phyloP scores from a whole-genome alignment of 2,888 invertebrate genomes.

The Tupiocoris notatus region DNA sequence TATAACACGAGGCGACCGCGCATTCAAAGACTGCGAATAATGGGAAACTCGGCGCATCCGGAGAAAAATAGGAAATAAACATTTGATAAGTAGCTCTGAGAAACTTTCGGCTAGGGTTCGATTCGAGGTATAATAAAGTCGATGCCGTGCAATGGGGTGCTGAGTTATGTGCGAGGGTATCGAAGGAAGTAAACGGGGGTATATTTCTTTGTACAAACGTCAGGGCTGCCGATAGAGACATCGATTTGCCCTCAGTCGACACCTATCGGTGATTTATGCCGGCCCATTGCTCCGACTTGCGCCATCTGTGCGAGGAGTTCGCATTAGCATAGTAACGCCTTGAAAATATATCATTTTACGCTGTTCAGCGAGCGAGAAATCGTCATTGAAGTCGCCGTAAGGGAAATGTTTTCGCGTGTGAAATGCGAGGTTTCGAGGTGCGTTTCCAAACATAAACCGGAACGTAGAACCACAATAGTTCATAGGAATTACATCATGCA shows the following conservation, averaged over 20 bases:
- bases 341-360: neutral
- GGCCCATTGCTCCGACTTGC: neutral
- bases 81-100: slow-evolving; percentile 30
- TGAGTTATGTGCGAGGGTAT: neutral
- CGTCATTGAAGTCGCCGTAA: neutral
- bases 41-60: neutral
- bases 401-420: neutral
- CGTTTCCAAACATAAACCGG: too few species aligned
- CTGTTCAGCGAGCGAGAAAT: neutral
- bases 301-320: neutral
- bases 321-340: neutral
- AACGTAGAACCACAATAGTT: too few species aligned
- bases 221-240: slow-evolving; percentile 11
- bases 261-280: slow-evolving; percentile 31
- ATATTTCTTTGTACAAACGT: neutral
- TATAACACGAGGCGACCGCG: neutral
- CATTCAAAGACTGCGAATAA: neutral
- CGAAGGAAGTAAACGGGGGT: neutral
- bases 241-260: slow-evolving; percentile 11
- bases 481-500: too few species aligned
- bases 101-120: too few species aligned
- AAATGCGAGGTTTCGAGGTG: neutral
- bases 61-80: slow-evolving; percentile 26
- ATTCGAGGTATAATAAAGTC: neutral
- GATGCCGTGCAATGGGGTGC: neutral